phyloP scores from a whole-genome alignment of 2,113 vertebrate species.

The Alethe diademata region DNA sequence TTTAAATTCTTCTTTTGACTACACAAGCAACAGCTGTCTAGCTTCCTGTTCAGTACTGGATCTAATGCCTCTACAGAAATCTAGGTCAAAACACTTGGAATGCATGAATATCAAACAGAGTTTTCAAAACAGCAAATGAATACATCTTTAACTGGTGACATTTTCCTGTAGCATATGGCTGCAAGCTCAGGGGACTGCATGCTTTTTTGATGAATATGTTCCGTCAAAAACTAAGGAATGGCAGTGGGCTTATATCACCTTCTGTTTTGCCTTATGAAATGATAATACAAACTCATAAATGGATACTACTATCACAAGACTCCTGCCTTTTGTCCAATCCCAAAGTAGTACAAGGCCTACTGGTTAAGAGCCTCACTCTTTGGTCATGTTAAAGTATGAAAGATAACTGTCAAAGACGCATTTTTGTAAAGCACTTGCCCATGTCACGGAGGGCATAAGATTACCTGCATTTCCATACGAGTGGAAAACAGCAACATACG shows the following conservation, averaged over 20 bases:
- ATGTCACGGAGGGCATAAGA: not conserved
- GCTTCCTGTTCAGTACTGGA: slow-evolving; percentile 82
- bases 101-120: slow-evolving; percentile 92
- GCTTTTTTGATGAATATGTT: slow-evolving; percentile 95
- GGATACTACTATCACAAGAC: slow-evolving; percentile 68
- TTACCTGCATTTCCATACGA: slow-evolving; percentile 46
- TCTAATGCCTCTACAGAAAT: slow-evolving; percentile 84
- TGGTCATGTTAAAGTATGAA: slow-evolving; percentile 52
- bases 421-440: slow-evolving; percentile 41
- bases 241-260: slow-evolving; percentile 86
- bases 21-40: slow-evolving; percentile 87
- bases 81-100: slow-evolving; percentile 88
- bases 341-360: slow-evolving; percentile 45
- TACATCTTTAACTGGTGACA: slow-evolving; percentile 98
- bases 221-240: slow-evolving; percentile 88
- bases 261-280: slow-evolving; percentile 95
- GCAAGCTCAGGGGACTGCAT: slow-evolving; percentile 90
- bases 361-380: slow-evolving; percentile 52
- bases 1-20: slow-evolving; percentile 84
- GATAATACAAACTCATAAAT: slow-evolving; percentile 84
- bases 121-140: slow-evolving; percentile 94
- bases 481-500: slow-evolving; percentile 45
- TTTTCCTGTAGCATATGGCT: slow-evolving; percentile 96
- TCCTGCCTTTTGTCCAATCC: slow-evolving; percentile 70
- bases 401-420: slow-evolving; percentile 49